Conservation (phyloP, 2,113 vertebrate genomes). For the Marcusenius ussheri region DNA sequence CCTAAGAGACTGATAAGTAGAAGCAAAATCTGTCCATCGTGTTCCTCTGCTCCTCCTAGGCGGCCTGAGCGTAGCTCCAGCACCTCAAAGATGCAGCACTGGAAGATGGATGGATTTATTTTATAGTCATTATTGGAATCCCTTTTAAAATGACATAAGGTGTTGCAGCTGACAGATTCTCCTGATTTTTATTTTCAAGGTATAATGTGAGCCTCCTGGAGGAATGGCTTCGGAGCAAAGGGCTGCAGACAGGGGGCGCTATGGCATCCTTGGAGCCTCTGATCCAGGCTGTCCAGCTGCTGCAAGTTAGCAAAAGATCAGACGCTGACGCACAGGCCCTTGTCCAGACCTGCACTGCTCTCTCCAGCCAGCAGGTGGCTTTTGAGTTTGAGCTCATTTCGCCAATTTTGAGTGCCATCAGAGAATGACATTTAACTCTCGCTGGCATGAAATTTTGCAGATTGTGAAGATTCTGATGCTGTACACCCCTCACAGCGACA, state of each 20-base stretch:
- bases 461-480: conserved; percentile 62
- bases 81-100: neutral
- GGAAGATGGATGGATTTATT: neutral
- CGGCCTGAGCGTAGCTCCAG: neutral
- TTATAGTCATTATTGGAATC: neutral
- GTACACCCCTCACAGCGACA: conserved; percentile 55
- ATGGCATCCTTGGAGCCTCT: conserved; percentile 59
- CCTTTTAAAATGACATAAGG: neutral
- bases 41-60: neutral
- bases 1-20: neutral
- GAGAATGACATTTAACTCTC: neutral
- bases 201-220: conserved; percentile 68
- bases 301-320: conserved; percentile 66
- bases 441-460: conserved; percentile 39
- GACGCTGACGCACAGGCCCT: conserved; percentile 56
- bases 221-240: conserved; percentile 64
- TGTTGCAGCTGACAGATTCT: neutral
- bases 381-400: neutral
- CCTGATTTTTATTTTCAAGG: conserved; percentile 34
- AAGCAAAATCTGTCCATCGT: neutral
- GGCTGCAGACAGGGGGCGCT: conserved; percentile 58
- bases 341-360: conserved; percentile 60
- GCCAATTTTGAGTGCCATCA: neutral
- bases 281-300: conserved; percentile 67
- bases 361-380: conserved; percentile 64